phyloP scores from a whole-genome alignment of 23 tunicate genomes.

The Clavelina lepadiformis region DNA sequence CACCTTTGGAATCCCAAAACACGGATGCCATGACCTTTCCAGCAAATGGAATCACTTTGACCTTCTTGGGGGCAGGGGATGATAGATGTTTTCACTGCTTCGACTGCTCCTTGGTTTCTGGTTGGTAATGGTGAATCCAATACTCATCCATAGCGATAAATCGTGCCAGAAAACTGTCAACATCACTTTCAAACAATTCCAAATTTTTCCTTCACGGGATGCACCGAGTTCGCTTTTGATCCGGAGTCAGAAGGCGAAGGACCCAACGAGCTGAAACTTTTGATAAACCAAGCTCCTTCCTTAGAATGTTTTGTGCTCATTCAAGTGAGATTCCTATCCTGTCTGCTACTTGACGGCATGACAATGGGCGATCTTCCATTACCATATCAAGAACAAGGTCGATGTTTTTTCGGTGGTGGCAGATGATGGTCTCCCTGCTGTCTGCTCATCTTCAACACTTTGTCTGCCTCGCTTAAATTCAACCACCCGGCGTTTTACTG shows the following conservation, averaged over 20 bases:
- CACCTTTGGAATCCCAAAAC: slow-evolving; percentile 10
- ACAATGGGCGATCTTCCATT: not conserved
- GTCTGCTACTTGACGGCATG: not conserved
- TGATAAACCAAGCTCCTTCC: not conserved
- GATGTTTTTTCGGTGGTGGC: not conserved
- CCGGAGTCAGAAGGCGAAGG: not conserved
- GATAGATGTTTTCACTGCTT: slow-evolving; percentile 1
- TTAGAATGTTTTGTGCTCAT: not conserved
- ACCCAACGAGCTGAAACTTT: slow-evolving; percentile 9
- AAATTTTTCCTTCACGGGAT: not conserved
- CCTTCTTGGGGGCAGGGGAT: slow-evolving; percentile 3
- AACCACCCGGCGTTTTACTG: not conserved
- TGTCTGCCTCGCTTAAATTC: slow-evolving; percentile 4
- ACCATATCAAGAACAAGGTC: not conserved
- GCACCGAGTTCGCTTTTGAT: not conserved
- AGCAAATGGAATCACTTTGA: not conserved
- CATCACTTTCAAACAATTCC: not conserved
- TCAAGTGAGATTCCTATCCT: not conserved
- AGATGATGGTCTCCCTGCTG: not conserved
- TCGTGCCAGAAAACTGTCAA: not conserved
- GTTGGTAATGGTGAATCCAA: slow-evolving; percentile 1
- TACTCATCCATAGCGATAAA: not conserved
- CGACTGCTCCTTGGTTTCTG: not conserved
- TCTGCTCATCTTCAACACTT: not conserved
- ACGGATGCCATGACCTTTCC: slow-evolving; percentile 18